Evolutionary conservation across 2,888 invertebrate genomes (phyloP), one percentile per base, ranked within the genome.

Genomic region (Isoperla grammatica): DNA sequence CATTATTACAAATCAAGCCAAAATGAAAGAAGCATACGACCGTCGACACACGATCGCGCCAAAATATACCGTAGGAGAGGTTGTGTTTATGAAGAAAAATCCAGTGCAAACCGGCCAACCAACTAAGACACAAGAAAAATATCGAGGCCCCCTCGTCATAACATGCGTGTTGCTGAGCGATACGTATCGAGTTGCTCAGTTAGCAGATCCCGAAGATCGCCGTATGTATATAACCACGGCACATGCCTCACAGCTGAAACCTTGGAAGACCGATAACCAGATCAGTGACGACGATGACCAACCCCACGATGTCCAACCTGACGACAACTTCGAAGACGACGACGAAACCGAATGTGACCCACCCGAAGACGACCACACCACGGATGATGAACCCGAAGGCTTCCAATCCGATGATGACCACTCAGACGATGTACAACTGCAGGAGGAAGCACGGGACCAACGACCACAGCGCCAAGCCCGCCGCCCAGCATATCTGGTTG

Each of bases 1-100:
- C 40, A 40, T 40, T 15, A 40, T 40, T 12, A 12, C 12, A 15
- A 40, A 40, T 12, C 40, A 58, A 49, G 11, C 53, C 50, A 57
- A n/a, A 62, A 58, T 35, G 20, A 53, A 49, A 43, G 12, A 53
- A 58, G 50, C 45, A 58, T 12, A 48, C 58, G 54, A 54, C 12
- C 57, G 54, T 12, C 61, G 39, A 48, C 55, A 40, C 15, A 40
- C 40, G 4, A 12, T 13, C 4, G 40, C 40, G 11, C 40, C 40
- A 40, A 40, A 15, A 15, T 40, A 40, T 15, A 40, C 40, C 5
- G 40, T 40, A 13, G 40, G 40, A 4, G 40, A 40, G 40, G 11
- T 40, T 13, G 40, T 40, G 40, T 40, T 40, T 40, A 40, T 40
- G 40, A 40, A 40, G 15, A 40, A 40, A 40, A 12, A 4, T 5